Conservation (phyloP, 2,113 vertebrate species). For the Suricata suricatta region DNA sequence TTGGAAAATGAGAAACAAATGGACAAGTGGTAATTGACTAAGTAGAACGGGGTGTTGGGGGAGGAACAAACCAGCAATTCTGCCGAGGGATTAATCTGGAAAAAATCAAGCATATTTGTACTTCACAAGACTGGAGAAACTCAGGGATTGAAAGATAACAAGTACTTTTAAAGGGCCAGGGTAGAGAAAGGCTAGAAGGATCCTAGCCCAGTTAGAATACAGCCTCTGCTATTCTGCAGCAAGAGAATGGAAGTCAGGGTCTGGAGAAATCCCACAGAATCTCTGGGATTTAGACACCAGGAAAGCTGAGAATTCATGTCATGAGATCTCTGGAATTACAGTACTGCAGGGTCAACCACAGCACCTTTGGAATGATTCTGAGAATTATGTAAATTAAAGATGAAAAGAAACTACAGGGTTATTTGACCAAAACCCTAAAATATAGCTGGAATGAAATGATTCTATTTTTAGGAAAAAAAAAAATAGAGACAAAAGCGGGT, state of each 20-base stretch:
- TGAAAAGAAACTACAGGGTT: background rate
- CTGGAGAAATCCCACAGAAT: background rate
- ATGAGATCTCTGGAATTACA: background rate
- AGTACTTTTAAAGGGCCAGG: background rate
- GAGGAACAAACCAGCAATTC: background rate
- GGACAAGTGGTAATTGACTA: background rate
- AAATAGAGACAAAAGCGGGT: background rate
- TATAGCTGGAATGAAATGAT: background rate
- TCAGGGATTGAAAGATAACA: background rate
- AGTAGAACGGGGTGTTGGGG: background rate
- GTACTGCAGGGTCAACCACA: background rate
- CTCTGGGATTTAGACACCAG: background rate
- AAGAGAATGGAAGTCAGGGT: background rate
- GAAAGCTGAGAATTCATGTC: background rate
- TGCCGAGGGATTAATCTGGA: background rate
- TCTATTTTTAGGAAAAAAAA: slow-evolving; percentile 17
- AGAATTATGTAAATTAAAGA: background rate
- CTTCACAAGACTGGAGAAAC: background rate
- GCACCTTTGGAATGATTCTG: background rate
- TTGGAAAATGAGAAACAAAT: background rate
- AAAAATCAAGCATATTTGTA: background rate
- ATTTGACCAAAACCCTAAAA: slow-evolving; percentile 9
- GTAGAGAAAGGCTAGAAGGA: background rate
- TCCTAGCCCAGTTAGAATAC: background rate
- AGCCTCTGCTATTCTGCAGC: background rate